phyloP scores from a whole-genome alignment of 2,888 invertebrate species.

The Podabrus alpinus region DNA sequence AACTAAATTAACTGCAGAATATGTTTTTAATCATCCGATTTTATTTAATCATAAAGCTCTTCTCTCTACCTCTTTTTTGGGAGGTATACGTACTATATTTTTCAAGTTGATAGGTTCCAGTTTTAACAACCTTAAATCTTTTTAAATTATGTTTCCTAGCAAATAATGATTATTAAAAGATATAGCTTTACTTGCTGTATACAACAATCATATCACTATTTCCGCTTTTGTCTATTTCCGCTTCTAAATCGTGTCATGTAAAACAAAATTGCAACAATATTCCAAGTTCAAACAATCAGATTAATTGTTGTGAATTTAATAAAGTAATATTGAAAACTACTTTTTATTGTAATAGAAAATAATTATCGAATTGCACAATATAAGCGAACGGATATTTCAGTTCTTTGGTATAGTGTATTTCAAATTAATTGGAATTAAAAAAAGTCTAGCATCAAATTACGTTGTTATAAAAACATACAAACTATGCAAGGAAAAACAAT shows the following conservation, averaged over 20 bases:
- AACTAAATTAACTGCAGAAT: too few species aligned
- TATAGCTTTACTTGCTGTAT: neutral
- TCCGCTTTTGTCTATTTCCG: neutral
- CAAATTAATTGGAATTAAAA: too few species aligned
- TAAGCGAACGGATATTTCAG: neutral
- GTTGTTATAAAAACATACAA: too few species aligned
- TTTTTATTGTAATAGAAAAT: neutral
- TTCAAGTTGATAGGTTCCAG: neutral
- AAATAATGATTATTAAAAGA: neutral
- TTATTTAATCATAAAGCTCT: too few species aligned
- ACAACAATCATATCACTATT: neutral
- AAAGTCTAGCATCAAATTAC: too few species aligned
- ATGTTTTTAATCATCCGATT: too few species aligned
- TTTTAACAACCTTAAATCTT: neutral
- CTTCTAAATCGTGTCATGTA: neutral
- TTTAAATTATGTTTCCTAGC: neutral
- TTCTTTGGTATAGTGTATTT: neutral
- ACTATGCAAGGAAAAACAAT: too few species aligned
- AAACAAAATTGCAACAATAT: neutral
- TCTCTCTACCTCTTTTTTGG: too few species aligned
- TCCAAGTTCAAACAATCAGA: neutral
- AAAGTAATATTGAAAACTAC: neutral
- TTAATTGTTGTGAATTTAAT: neutral
- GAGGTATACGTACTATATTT: too few species aligned
- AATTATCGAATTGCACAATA: neutral